phyloP scores from a whole-genome alignment of 1,140 invertebrate species.

The Neotoxoptera formosana region DNA sequence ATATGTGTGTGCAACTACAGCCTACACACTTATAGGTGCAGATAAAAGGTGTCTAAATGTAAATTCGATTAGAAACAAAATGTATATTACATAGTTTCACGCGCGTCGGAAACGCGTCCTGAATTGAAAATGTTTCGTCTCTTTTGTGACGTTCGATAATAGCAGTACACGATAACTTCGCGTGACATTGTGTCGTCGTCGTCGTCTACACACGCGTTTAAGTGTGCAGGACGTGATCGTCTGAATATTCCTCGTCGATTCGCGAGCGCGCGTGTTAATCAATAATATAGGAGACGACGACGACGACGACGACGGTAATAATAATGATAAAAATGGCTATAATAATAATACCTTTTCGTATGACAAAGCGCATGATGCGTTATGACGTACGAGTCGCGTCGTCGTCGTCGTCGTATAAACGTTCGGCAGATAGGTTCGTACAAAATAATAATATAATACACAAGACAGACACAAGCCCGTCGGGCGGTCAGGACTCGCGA shows the following conservation, averaged over 20 bases:
- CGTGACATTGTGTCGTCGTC: neutral
- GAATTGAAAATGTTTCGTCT: neutral
- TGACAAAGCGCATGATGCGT: neutral
- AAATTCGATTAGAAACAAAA: constrained; percentile 1
- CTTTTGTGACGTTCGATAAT: neutral
- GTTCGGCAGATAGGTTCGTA: neutral
- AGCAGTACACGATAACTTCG: neutral
- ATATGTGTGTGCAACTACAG: too few species aligned
- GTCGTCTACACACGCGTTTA: neutral
- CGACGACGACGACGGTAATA: neutral
- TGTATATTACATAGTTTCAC: too few species aligned
- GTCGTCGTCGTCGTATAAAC: neutral
- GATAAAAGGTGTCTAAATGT: neutral
- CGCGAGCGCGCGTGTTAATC: neutral
- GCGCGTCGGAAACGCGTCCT: neutral
- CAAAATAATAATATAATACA: neutral
- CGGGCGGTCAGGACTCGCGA: neutral
- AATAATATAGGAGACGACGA: neutral
- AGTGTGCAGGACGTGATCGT: neutral
- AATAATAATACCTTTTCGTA: neutral
- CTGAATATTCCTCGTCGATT: neutral
- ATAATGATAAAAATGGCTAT: too few species aligned
- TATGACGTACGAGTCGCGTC: neutral
- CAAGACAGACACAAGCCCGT: neutral
- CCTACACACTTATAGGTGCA: neutral